Percentiles rank a stretch among this genome's conserved stretches.
Evolutionary conservation across 2,797 vertebrate species (phyloP).

Genomic region (Leptodactylus fallax): DNA sequence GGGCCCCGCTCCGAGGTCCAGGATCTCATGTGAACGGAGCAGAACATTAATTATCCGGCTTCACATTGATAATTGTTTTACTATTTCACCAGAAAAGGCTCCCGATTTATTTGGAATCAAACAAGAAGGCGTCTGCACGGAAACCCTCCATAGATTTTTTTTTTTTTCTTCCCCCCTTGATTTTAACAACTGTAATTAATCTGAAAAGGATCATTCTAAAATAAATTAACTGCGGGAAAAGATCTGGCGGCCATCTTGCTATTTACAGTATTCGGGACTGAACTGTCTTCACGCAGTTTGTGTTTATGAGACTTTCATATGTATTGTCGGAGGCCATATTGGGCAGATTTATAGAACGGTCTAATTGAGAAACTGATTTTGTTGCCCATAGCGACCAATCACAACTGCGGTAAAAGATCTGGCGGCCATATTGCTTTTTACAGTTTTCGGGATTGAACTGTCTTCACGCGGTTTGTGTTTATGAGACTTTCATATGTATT

Average conservation of each 20-base stretch:
- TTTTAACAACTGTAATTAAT: slow-evolving; percentile 82
- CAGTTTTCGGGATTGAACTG: too few species aligned
- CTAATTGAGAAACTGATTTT: too few species aligned
- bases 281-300: background rate
- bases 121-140: slow-evolving; percentile 77
- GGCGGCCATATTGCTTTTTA: too few species aligned
- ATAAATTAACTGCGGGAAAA: slow-evolving; percentile 74
- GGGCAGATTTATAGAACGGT: background rate
- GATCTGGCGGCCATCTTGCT: slow-evolving; percentile 29
- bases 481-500: too few species aligned
- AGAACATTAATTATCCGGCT: slow-evolving; percentile 90
- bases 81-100: slow-evolving; percentile 82
- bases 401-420: too few species aligned
- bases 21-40: slow-evolving; percentile 91
- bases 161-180: slow-evolving; percentile 66
- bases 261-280: background rate
- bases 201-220: slow-evolving; percentile 72
- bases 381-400: too few species aligned
- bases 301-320: background rate
- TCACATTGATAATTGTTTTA: slow-evolving; percentile 89
- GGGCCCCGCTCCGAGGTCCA: slow-evolving; percentile 79
- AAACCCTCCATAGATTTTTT: slow-evolving; percentile 77
- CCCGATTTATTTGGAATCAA: slow-evolving; percentile 88
- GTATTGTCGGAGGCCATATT: background rate
- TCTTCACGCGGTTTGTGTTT: too few species aligned